Evolutionary conservation across 1,140 invertebrate genomes (phyloP).

Genomic region (Bombus pyrosoma): DNA sequence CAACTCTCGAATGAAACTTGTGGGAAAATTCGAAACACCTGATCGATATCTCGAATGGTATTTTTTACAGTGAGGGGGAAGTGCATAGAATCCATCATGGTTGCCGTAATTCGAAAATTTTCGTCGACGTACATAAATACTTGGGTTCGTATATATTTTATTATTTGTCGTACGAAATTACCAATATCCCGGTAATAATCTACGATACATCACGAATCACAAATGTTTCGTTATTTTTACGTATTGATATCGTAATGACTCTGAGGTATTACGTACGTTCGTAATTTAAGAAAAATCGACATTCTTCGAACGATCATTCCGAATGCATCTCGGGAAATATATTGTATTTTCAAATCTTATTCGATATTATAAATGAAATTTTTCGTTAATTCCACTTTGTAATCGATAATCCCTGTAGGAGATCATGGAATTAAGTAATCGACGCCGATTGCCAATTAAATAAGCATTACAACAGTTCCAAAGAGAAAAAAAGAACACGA

Average conservation of each 20-base stretch:
- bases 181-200: slow-evolving; percentile 40
- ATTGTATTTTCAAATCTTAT: slow-evolving; percentile 28
- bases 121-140: slow-evolving; percentile 46
- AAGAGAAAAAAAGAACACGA: not conserved
- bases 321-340: not conserved
- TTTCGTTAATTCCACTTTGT: slow-evolving; percentile 29
- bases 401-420: not conserved
- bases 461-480: not conserved
- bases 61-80: slow-evolving; percentile 13
- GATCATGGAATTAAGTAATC: slow-evolving; percentile 7
- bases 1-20: slow-evolving; percentile 27
- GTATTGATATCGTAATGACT: slow-evolving; percentile 51
- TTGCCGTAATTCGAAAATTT: slow-evolving; percentile 35
- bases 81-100: slow-evolving; percentile 19
- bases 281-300: slow-evolving; percentile 44
- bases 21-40: not conserved
- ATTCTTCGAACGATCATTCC: slow-evolving; percentile 23
- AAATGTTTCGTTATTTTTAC: slow-evolving; percentile 49
- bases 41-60: not conserved
- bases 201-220: slow-evolving; percentile 51
- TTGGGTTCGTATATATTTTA: slow-evolving; percentile 35
- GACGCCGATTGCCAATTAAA: slow-evolving; percentile 32
- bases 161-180: slow-evolving; percentile 54
- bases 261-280: slow-evolving; percentile 49
- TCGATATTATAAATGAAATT: slow-evolving; percentile 33